These are phyloP conservation scores for Brienomyrus brachyistius DNA, from an alignment of 2,113 vertebrate genomes.

Conservation along the genomic window DNA sequence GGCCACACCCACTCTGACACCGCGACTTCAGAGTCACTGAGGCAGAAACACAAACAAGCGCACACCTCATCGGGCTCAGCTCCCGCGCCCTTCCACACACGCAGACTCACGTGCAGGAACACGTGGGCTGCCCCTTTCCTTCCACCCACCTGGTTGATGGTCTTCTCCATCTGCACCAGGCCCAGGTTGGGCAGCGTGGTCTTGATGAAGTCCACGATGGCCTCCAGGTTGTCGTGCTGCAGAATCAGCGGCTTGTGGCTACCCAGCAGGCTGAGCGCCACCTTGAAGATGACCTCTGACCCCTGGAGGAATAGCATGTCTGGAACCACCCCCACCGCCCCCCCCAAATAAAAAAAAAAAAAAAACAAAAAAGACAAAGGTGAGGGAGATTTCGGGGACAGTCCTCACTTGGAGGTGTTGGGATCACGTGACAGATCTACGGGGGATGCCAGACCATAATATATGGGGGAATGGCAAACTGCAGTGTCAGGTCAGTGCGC, in stretches of 20 bases:
- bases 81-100: background rate
- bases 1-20: background rate
- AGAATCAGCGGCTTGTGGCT: conserved; percentile 91
- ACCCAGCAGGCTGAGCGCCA: conserved; percentile 82
- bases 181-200: conserved; percentile 84
- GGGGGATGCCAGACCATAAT: background rate
- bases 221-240: conserved; percentile 87
- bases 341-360: no score
- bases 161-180: conserved; percentile 95
- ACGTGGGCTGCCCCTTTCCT: background rate
- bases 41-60: background rate
- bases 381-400: background rate
- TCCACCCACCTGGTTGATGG: conserved; percentile 81
- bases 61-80: background rate
- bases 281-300: conserved; percentile 90
- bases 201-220: conserved; percentile 93
- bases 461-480: background rate
- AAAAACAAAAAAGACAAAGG: background rate
- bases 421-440: background rate
- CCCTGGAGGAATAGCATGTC: conserved; percentile 93
- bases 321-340: conserved; percentile 32
- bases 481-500: background rate
- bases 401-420: background rate
- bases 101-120: conserved; percentile 9
- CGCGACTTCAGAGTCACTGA: background rate